Evolutionary conservation across 2,888 invertebrate genomes (phyloP), one percentile per base, ranked within the genome.

Genomic region (Phaonia tiefii): DNA sequence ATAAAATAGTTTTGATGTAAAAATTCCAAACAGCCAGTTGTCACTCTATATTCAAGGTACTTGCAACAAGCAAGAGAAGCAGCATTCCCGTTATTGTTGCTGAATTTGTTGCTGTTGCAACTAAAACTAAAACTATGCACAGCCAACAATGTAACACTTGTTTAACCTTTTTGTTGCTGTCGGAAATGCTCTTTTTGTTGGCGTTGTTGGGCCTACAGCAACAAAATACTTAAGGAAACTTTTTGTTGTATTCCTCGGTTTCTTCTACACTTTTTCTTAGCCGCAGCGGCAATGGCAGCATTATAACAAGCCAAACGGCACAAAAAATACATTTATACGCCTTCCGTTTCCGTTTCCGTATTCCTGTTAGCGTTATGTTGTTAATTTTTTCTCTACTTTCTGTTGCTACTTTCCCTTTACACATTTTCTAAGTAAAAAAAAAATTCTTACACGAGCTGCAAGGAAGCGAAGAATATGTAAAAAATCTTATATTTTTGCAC

Each of bases 261-360:
- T 3, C 31, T 31, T 3, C 31, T 31, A 8, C 31, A 4, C 51
- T 2, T 51, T 1, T 20, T 51, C 11, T 51, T 20, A 31, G 31
- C 31, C 31, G 31, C 31, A 31, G 31, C 31, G 8, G 31, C 31
- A 5, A n/a, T n/a, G n/a, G n/a, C n/a, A 5, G 8, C 31, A 31
- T 31, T 31, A 31, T 8, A 31, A 8, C 3, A 54, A 25, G 22
- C 10, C 13, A 3, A 54, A 22, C 25, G 13, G 22, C 22, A 54
- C 11, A 63, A 63, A 56, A 42, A 63, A 63, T 22, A 63, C 63
- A 63, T 63, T 63, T 63, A 42, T 22, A 42, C 63, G 11, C 63
- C 63, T 63, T 63, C 63, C 63, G 63, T 15, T 63, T 39, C 60
- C 60, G 60, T 20, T 37, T 39, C 60, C 60, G 60, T 20, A 17